phyloP scores from a whole-genome alignment of 2,113 vertebrate genomes.

The Alexandromys fortis region DNA sequence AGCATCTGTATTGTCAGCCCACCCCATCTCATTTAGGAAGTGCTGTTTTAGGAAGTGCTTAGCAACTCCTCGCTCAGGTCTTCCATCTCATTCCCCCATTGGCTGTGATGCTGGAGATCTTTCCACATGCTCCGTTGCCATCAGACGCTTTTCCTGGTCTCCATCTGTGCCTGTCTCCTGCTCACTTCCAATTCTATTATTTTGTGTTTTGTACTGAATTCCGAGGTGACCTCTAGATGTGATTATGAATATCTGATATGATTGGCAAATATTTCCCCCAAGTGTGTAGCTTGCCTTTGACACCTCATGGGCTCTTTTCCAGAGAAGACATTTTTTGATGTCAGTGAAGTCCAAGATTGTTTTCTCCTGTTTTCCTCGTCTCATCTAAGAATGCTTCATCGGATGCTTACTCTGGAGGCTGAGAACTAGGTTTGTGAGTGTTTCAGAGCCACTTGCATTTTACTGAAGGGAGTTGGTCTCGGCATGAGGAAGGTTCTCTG shows the following conservation, averaged over 20 bases:
- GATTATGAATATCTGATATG: neutral
- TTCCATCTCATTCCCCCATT: neutral
- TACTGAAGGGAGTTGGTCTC: neutral
- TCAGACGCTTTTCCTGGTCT: neutral
- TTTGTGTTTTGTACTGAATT: neutral
- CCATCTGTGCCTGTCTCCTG: neutral
- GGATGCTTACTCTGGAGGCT: too few relatives aligned
- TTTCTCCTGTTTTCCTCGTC: neutral
- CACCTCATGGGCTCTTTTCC: neutral
- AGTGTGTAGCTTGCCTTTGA: neutral
- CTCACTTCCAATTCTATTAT: neutral
- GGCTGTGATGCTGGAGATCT: neutral
- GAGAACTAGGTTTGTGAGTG: neutral
- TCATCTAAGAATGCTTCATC: neutral
- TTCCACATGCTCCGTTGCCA: neutral
- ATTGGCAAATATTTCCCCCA: neutral
- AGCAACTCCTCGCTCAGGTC: neutral
- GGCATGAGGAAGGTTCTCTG: too few relatives aligned
- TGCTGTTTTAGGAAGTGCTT: neutral
- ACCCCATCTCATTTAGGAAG: too few relatives aligned
- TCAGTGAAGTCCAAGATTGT: neutral
- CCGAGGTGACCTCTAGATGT: neutral
- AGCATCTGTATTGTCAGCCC: neutral
- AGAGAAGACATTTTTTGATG: neutral
- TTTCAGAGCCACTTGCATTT: neutral